phyloP scores from a whole-genome alignment of 2,797 vertebrate genomes.

The Synanceia verrucosa region DNA sequence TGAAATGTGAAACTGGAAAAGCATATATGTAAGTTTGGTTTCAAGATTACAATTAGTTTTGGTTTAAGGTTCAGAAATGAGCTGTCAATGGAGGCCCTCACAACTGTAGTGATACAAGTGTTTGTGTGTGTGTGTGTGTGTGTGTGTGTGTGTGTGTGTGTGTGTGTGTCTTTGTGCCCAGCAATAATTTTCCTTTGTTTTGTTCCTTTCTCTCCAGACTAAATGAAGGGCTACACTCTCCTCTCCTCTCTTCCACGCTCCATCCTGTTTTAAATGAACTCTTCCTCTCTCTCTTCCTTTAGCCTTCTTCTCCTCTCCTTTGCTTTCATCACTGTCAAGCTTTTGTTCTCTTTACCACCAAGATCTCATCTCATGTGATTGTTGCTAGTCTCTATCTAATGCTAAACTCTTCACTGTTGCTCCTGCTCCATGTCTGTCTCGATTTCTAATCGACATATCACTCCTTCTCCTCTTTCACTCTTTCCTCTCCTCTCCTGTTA shows the following conservation, averaged over 20 bases:
- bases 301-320: neutral
- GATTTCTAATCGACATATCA: neutral
- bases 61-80: neutral
- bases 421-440: neutral
- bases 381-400: neutral
- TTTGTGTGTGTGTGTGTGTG: conserved; percentile 9
- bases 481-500: neutral
- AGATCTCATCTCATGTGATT: conserved; percentile 2
- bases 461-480: neutral
- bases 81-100: neutral
- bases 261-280: conserved; percentile 29
- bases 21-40: neutral
- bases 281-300: neutral
- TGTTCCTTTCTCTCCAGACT: too few relatives aligned
- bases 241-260: neutral
- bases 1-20: neutral
- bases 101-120: neutral
- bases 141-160: conserved; percentile 13
- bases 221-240: conserved; percentile 39
- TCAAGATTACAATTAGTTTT: neutral
- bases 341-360: conserved; percentile 20
- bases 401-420: neutral
- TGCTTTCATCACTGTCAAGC: conserved; percentile 24
- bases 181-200: conserved; percentile 50
- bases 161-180: conserved; percentile 7